Conservation (phyloP, 2,113 vertebrate species). For the Phoxinus phoxinus region DNA sequence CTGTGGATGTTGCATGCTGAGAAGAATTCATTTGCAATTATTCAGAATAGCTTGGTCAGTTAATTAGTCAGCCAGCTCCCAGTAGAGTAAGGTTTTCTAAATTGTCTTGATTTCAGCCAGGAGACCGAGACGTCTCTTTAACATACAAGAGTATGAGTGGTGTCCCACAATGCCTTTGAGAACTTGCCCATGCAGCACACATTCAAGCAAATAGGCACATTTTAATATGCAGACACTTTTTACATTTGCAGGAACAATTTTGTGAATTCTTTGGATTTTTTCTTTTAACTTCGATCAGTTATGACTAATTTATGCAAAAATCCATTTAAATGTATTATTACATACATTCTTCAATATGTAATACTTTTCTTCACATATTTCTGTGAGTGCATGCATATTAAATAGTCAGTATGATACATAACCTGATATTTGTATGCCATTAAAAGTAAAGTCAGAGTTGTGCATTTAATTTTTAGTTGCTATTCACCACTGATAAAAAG, state of each 20-base stretch:
- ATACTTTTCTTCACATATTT: too few species aligned
- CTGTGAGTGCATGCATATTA: not conserved
- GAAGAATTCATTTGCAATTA: constrained; percentile 40
- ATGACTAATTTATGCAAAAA: too few species aligned
- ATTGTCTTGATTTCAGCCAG: not conserved
- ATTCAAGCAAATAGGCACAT: too few species aligned
- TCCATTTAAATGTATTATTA: too few species aligned
- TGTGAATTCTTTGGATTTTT: too few species aligned
- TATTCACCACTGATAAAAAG: not conserved
- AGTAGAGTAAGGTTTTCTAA: not conserved
- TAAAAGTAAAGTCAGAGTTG: not conserved
- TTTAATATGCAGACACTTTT: too few species aligned
- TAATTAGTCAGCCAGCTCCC: constrained; percentile 16
- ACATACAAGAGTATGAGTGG: not conserved
- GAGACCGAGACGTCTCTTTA: not conserved
- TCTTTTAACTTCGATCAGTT: too few species aligned
- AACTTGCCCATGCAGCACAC: too few species aligned
- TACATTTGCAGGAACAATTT: too few species aligned
- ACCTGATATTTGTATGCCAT: not conserved
- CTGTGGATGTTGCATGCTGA: not conserved
- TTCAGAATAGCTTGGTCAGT: constrained; percentile 39
- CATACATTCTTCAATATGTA: too few species aligned
- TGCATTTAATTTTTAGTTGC: not conserved
- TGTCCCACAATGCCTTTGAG: too few species aligned
- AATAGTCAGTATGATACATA: not conserved